Conservation (phyloP, 2,888 invertebrate species). For the Thymelicus acteon region DNA sequence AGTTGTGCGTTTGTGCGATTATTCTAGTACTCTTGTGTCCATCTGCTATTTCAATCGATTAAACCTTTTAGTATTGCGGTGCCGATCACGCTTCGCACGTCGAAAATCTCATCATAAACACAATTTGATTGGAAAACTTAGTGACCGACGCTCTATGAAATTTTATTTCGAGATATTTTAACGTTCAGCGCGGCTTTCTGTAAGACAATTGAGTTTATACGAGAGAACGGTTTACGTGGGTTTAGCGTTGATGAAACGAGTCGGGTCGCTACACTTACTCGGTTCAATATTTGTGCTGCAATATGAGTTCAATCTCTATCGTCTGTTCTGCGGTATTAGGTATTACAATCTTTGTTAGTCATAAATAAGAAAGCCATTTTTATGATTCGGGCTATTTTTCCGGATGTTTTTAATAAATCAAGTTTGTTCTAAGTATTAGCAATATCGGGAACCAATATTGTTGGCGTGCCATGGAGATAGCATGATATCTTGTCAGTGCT, state of each 20-base stretch:
- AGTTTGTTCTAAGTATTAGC: neutral
- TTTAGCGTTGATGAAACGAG: constrained; percentile 74
- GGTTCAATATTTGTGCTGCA: constrained; percentile 73
- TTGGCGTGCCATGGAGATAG: constrained; percentile 54
- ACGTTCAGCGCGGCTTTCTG: constrained; percentile 52
- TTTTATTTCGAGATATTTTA: constrained; percentile 48
- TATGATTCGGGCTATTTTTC: neutral
- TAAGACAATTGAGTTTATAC: constrained; percentile 73
- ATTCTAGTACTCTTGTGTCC: constrained; percentile 61
- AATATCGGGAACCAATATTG: constrained; percentile 33
- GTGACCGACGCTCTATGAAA: constrained; percentile 42
- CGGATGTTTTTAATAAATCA: neutral
- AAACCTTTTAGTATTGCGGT: constrained; percentile 59
- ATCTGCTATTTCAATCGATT: constrained; percentile 62
- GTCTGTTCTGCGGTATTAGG: constrained; percentile 63
- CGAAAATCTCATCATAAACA: constrained; percentile 47
- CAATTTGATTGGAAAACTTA: constrained; percentile 44
- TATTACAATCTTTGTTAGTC: constrained; percentile 49
- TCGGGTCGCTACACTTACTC: constrained; percentile 63
- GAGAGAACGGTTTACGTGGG: constrained; percentile 61
- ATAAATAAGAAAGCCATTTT: neutral
- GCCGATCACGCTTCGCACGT: constrained; percentile 46
- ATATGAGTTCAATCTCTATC: constrained; percentile 70
- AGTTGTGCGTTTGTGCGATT: constrained; percentile 70
- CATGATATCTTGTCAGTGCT: constrained; percentile 56